Base-by-base conservation (phyloP, 1,140 invertebrate genomes). In the Tetranychus cinnabarinus region DNA sequence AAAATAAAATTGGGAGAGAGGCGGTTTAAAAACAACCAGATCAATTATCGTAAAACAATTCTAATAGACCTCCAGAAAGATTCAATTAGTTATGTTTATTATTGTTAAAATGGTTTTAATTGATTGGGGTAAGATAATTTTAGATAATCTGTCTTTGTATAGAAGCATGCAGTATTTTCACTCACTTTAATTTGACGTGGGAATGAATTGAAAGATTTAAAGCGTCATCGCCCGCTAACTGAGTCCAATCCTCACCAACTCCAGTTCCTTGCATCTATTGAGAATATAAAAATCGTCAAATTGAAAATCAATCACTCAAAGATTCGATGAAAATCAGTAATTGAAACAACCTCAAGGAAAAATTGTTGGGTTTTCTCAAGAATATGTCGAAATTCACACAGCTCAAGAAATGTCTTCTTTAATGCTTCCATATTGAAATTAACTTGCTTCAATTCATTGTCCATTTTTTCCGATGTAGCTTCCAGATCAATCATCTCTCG, bases 371-470 rank as follows among this genome's bases (percentile, higher is more conserved):
- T 93, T 72, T 95, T 96, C 68, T 86, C 83, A 48, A 97, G 77
- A 45, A 97, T 90, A 69, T 90, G 85, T 65, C 81, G 84, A 61
- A 97, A 74, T 72, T 98, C 93, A 1, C 85, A 89, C 64, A 98
- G 76, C 70, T 97, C 91, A 61, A 92, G 75, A 72, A 80, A 96
- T 71, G 96, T 97, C 66, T 85, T 84, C 73, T 92, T 90, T 66
- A 98, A 71, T 67, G 86, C 89, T 59, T 92, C 85, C 6, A 86
- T 85, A 70, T 95, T 97, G 64, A 86, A 83, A 64, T 89, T 93
- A 52, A 97, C 77, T 75, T 93, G 88, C 55, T 85, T 76, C 64
- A 95, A 82, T 73, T 95, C 89, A 67, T 84, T 86, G 71, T 93
- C 89, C 6, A 88, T 82, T 74, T 91, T 90, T 70, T 93, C 89